Evolutionary conservation across 2,113 vertebrate genomes (phyloP), one percentile per base, ranked within the genome.

Genomic region (Ibidorhyncha struthersii): DNA sequence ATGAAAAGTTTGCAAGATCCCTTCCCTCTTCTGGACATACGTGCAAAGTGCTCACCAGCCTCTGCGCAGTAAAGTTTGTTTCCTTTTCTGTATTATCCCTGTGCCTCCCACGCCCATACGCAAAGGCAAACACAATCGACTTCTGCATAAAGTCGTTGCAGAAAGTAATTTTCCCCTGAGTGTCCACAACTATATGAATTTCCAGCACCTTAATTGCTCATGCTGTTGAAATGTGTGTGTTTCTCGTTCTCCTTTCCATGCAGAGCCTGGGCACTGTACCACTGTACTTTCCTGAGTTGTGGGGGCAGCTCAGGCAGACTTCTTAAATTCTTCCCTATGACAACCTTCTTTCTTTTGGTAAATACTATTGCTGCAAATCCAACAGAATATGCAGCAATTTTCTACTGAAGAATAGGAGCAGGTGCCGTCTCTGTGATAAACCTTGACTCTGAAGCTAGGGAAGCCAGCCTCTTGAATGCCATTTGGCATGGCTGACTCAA

Each of bases 31-130:
- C 29, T 55, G 40, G 18, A 2, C 6, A 26, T 41, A 43, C 4
- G 9, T 67, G 14, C 65, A 41, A 70, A 79, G 4, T 55, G 11
- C 61, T 86, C 11, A 56, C 17, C 34, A 82, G 29, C 12, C 19
- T 32, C 30, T 50, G 25, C 17, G 41, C 16, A 45, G 29, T 34
- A 76, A 82, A 16, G 8, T 43, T 88, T 69, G 12, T 50, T 78
- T 65, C 20, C 11, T 65, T 55, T 77, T 10, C 65, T 82, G 10
- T 58, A 22, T 30, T 40, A 83, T 25, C 14, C 1, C 15, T 10
- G 8, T 2, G 5, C 16, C 8, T 67, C 18, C 34, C 2, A 7
- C 5, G 3, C 0, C 0, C 16, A 41, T 27, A 41, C 0, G 1
- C 8, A 49, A 76, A 86, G 18, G 32, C 27, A 80, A 82, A 43